These are phyloP conservation scores for Colius striatus DNA, from an alignment of 2,113 vertebrate genomes.

Conservation along the genomic window DNA sequence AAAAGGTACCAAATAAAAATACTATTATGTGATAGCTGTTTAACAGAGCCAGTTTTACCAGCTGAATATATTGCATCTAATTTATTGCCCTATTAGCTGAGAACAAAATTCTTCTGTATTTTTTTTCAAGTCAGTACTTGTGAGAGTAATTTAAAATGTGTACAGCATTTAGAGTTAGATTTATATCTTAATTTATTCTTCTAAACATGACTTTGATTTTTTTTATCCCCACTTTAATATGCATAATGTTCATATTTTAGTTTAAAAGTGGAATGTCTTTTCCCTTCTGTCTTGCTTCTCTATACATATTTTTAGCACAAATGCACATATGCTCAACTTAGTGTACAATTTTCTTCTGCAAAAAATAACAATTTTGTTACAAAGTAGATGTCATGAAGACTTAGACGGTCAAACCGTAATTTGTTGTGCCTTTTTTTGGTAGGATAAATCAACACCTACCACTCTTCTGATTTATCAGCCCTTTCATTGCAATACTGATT, in stretches of 20 bases:
- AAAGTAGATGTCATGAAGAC: slow-evolving; percentile 35
- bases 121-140: slow-evolving; percentile 35
- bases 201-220: background rate
- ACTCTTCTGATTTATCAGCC: slow-evolving; percentile 26
- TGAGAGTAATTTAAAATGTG: slow-evolving; percentile 19
- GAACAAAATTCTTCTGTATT: slow-evolving; percentile 67
- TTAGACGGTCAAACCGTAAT: background rate
- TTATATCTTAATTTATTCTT: slow-evolving; percentile 47
- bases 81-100: slow-evolving; percentile 66
- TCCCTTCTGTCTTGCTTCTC: background rate
- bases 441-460: slow-evolving; percentile 26
- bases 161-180: slow-evolving; percentile 4
- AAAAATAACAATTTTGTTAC: background rate
- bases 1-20: slow-evolving; percentile 40
- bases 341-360: background rate
- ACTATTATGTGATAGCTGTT: slow-evolving; percentile 20
- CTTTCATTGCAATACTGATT: background rate
- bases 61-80: slow-evolving; percentile 54
- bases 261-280: background rate
- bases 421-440: slow-evolving; percentile 30
- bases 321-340: background rate
- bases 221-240: background rate
- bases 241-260: background rate
- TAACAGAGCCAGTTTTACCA: background rate
- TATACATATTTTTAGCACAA: background rate